A percentile compares a stretch with the other conserved stretches of the same genome.
These are phyloP conservation scores for Drosophila parvula DNA, from an alignment of 1,140 invertebrate species.

Conservation along the genomic window DNA sequence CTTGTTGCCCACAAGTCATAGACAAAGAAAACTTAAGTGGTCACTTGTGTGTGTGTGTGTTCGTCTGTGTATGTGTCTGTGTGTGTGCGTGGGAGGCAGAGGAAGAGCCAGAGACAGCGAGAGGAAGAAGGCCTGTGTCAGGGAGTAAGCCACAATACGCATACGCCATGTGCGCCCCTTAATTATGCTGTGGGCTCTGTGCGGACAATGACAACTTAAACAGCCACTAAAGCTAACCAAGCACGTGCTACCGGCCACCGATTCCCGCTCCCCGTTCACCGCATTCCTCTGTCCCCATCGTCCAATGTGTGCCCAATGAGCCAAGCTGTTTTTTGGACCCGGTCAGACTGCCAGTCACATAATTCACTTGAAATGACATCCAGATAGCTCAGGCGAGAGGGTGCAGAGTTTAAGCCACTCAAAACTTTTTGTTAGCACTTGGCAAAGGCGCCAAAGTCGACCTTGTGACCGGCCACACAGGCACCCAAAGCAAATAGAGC, in stretches of 20 bases:
- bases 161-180: constrained; percentile 73
- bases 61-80: constrained; percentile 5
- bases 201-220: constrained; percentile 67
- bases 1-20: constrained; percentile 61
- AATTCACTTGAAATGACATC: constrained; percentile 73
- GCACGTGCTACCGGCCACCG: constrained; percentile 53
- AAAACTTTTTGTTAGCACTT: constrained; percentile 76
- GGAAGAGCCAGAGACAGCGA: neutral
- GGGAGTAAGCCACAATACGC: constrained; percentile 62
- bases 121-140: constrained; percentile 4
- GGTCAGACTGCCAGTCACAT: constrained; percentile 62
- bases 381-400: constrained; percentile 32
- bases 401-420: constrained; percentile 44
- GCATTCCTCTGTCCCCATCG: neutral
- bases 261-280: constrained; percentile 8
- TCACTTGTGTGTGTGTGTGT: constrained; percentile 46
- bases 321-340: constrained; percentile 55
- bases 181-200: constrained; percentile 63
- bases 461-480: constrained; percentile 58
- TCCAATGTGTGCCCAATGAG: constrained; percentile 61
- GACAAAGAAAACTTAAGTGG: constrained; percentile 80
- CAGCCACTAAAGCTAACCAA: constrained; percentile 66
- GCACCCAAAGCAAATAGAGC: constrained; percentile 56
- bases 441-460: constrained; percentile 63
- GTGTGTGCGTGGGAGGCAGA: neutral